phyloP scores from a whole-genome alignment of 2,797 vertebrate species.

The Pangasius mekongensis region DNA sequence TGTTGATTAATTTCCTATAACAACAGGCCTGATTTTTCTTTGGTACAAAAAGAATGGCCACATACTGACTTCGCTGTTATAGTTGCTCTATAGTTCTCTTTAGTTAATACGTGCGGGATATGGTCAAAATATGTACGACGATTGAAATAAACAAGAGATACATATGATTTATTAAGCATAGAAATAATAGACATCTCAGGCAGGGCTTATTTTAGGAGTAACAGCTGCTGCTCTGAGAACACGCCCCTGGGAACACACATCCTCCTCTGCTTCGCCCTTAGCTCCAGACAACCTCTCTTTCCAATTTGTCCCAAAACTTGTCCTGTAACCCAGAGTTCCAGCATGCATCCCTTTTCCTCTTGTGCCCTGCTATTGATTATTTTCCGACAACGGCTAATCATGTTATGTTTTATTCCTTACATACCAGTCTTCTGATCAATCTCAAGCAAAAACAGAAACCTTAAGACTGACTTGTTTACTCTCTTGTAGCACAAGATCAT shows the following conservation, averaged over 20 bases:
- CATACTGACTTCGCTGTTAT: not conserved
- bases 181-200: slow-evolving; percentile 4
- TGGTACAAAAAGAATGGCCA: not conserved
- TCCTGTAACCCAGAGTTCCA: not conserved
- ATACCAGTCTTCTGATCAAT: not conserved
- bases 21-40: not conserved
- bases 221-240: slow-evolving; percentile 22
- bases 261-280: not conserved
- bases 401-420: not conserved
- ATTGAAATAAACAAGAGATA: not conserved
- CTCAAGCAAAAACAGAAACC: not conserved
- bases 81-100: not conserved
- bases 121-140: not conserved
- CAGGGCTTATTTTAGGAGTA: slow-evolving; percentile 16
- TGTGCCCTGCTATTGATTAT: not conserved
- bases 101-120: not conserved
- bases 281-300: not conserved
- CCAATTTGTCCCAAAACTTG: not conserved
- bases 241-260: slow-evolving; percentile 10
- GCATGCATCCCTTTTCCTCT: not conserved
- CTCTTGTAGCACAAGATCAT: not conserved
- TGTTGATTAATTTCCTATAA: not conserved
- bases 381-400: too few relatives aligned
- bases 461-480: not conserved
- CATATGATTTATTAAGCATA: not conserved